Evolutionary conservation across 2,113 vertebrate genomes (phyloP).

Genomic region (Monopterus albus): DNA sequence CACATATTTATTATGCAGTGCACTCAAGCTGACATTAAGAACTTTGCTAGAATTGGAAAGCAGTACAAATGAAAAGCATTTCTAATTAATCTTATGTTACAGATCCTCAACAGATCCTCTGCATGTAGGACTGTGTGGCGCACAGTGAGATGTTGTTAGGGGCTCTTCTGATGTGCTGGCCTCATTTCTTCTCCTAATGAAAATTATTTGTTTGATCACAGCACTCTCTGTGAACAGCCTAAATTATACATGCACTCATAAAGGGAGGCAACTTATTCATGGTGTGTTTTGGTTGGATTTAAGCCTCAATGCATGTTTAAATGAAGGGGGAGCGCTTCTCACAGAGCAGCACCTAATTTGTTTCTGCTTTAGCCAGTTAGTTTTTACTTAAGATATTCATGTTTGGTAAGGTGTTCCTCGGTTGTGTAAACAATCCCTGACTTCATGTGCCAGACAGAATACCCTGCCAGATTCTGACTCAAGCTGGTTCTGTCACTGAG

Average conservation of each 20-base stretch:
- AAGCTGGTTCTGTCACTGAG: slow-evolving; percentile 9
- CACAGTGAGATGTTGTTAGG: slow-evolving; percentile 19
- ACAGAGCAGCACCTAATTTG: neutral
- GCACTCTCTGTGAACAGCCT: slow-evolving; percentile 33
- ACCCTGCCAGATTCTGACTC: slow-evolving; percentile 11
- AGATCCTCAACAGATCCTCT: slow-evolving; percentile 20
- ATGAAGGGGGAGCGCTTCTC: slow-evolving; percentile 16
- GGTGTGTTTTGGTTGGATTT: slow-evolving; percentile 39
- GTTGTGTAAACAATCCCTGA: slow-evolving; percentile 1
- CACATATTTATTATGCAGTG: slow-evolving; percentile 26
- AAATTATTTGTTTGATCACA: slow-evolving; percentile 54
- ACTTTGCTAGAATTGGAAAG: slow-evolving; percentile 19
- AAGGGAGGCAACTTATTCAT: slow-evolving; percentile 16
- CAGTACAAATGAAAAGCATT: slow-evolving; percentile 37
- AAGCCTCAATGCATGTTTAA: slow-evolving; percentile 20
- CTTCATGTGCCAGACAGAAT: neutral
- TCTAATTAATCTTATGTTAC: slow-evolving; percentile 32
- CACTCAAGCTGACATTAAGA: neutral
- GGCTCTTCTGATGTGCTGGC: slow-evolving; percentile 23
- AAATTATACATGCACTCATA: slow-evolving; percentile 56
- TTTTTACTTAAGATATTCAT: neutral
- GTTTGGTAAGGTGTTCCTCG: neutral
- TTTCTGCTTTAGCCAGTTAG: slow-evolving; percentile 3
- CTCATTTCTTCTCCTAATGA: slow-evolving; percentile 34
- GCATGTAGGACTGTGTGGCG: slow-evolving; percentile 7